phyloP scores from a whole-genome alignment of 2,888 invertebrate genomes.

The Adineta ricciae region DNA sequence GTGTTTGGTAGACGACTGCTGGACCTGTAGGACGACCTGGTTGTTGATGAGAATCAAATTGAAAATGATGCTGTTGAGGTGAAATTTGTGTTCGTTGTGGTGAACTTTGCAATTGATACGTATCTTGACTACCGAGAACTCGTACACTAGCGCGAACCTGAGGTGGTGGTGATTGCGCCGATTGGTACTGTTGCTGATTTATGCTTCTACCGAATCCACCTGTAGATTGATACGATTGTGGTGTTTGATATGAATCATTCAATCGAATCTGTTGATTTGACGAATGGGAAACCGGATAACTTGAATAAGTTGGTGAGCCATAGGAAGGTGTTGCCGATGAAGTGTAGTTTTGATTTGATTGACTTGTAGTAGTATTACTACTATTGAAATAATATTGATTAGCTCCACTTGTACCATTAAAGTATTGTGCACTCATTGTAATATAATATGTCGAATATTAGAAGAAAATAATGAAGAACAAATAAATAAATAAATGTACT shows the following conservation, averaged over 20 bases:
- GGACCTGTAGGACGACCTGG: background rate
- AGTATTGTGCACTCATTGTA: background rate
- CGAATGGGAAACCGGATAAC: background rate
- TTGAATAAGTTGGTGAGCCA: background rate
- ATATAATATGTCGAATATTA: background rate
- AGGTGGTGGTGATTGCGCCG: background rate
- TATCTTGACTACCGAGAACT: background rate
- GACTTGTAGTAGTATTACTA: background rate
- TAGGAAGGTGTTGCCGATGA: background rate
- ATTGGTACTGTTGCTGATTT: background rate
- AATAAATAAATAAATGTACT: background rate
- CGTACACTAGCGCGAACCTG: background rate
- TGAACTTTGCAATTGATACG: background rate
- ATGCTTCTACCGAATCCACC: background rate
- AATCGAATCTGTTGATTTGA: background rate
- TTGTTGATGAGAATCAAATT: background rate
- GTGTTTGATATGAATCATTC: background rate
- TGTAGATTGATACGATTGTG: background rate
- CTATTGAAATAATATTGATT: background rate
- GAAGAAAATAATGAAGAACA: background rate
- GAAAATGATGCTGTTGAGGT: background rate
- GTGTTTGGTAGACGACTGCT: background rate
- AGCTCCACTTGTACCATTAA: background rate
- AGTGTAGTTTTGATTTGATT: background rate
- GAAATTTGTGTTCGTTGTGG: background rate